These are phyloP conservation scores for Leptinotarsa juncta DNA, from an alignment of 2,888 invertebrate genomes.

Conservation along the genomic window DNA sequence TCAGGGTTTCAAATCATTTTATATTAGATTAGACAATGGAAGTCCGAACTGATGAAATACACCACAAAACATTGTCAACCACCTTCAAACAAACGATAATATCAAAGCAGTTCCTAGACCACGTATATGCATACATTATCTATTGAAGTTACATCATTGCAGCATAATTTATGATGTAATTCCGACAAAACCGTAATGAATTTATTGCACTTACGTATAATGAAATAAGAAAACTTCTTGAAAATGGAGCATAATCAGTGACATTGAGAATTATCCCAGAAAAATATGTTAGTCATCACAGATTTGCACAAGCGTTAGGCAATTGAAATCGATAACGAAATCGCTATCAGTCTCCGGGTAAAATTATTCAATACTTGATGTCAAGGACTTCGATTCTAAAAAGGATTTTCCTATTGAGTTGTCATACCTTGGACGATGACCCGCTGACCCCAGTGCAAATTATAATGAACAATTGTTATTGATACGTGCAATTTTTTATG, in stretches of 20 bases:
- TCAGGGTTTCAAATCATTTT: too few relatives aligned
- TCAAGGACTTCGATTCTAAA: constrained; percentile 6
- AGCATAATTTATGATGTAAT: neutral
- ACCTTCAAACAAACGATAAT: too few relatives aligned
- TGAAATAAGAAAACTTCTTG: neutral
- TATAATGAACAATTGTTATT: neutral
- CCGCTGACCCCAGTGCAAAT: neutral
- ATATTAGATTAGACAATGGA: too few relatives aligned
- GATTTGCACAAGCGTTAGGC: neutral
- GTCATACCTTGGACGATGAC: neutral
- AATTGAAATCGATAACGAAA: constrained; percentile 13
- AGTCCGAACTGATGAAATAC: too few relatives aligned
- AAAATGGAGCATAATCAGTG: constrained; percentile 3
- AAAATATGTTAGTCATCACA: constrained; percentile 1
- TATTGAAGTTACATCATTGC: neutral
- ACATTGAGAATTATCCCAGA: constrained; percentile 2
- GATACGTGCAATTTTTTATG: too few relatives aligned
- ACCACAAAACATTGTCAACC: too few relatives aligned
- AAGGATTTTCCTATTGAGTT: neutral
- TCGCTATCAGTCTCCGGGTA: constrained; percentile 9
- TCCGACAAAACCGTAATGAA: constrained; percentile 1
- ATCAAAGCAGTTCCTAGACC: too few relatives aligned
- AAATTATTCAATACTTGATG: constrained; percentile 5
- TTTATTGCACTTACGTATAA: constrained; percentile 7
- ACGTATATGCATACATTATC: neutral